Percentiles rank a stretch among this genome's conserved stretches.
phyloP scores from a whole-genome alignment of 2,797 vertebrate species.

The Chiloscyllium punctatum region DNA sequence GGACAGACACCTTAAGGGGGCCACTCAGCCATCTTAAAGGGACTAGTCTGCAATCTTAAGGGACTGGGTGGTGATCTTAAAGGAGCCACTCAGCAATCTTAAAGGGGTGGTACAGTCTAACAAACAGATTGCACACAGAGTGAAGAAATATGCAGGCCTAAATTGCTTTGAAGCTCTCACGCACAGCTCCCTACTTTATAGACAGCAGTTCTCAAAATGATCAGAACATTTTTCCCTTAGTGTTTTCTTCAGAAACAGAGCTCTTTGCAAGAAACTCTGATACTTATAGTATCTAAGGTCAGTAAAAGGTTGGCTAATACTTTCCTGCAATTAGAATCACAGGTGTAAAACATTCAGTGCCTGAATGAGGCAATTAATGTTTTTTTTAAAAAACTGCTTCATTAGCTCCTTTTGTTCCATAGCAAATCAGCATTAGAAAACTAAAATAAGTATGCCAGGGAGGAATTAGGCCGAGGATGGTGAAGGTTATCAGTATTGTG shows the following conservation, averaged over 20 bases:
- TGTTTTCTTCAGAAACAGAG: not conserved
- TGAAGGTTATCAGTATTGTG: conserved; percentile 76
- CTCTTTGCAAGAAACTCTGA: not conserved
- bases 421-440: conserved; percentile 83
- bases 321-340: conserved; percentile 84
- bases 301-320: conserved; percentile 78
- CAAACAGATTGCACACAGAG: not conserved
- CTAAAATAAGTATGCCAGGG: conserved; percentile 81
- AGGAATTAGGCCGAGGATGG: conserved; percentile 75
- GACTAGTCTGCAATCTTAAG: too few relatives aligned
- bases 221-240: not conserved
- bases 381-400: conserved; percentile 67
- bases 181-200: not conserved
- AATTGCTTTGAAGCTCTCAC: not conserved
- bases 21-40: too few relatives aligned
- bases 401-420: conserved; percentile 76
- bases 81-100: not conserved
- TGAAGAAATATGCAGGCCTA: not conserved
- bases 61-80: not conserved
- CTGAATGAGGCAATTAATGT: conserved; percentile 87
- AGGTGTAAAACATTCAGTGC: conserved; percentile 80
- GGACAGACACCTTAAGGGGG: not conserved
- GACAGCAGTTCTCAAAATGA: not conserved
- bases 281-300: conserved; percentile 69
- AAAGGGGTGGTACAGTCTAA: not conserved